Percentiles rank a stretch among this genome's conserved stretches.
These are phyloP conservation scores for Fragum fragum DNA, from an alignment of 2,888 invertebrate species.

Conservation along the genomic window DNA sequence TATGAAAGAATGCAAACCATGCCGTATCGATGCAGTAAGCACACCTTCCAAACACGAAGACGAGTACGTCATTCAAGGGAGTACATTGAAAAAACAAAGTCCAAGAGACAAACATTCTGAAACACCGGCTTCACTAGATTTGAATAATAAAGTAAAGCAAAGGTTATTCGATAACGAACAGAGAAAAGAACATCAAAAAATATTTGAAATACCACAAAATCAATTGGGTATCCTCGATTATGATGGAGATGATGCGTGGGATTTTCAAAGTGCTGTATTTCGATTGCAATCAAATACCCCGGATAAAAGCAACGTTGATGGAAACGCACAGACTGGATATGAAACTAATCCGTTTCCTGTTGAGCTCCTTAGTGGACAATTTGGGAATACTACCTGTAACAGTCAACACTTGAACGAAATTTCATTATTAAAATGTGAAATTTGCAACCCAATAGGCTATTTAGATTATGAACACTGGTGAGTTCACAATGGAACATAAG, in stretches of 20 bases:
- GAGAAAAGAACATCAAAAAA: neutral
- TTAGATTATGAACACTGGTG: constrained; percentile 4
- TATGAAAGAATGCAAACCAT: neutral
- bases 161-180: neutral
- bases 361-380: constrained; percentile 7
- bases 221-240: neutral
- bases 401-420: neutral
- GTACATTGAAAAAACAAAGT: constrained; percentile 10
- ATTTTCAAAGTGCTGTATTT: constrained; percentile 5
- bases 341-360: constrained; percentile 5
- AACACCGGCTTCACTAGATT: neutral
- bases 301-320: neutral
- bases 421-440: constrained; percentile 9
- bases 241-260: neutral
- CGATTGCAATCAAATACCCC: neutral
- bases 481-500: constrained; percentile 3
- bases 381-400: neutral
- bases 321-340: neutral
- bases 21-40: neutral
- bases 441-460: constrained; percentile 1
- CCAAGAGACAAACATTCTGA: neutral
- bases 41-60: neutral
- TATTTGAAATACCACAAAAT: constrained; percentile 5
- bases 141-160: constrained; percentile 7
- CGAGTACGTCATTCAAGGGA: constrained; percentile 13